Conservation (phyloP, 2,113 vertebrate genomes). For the Anhinga rufa region DNA sequence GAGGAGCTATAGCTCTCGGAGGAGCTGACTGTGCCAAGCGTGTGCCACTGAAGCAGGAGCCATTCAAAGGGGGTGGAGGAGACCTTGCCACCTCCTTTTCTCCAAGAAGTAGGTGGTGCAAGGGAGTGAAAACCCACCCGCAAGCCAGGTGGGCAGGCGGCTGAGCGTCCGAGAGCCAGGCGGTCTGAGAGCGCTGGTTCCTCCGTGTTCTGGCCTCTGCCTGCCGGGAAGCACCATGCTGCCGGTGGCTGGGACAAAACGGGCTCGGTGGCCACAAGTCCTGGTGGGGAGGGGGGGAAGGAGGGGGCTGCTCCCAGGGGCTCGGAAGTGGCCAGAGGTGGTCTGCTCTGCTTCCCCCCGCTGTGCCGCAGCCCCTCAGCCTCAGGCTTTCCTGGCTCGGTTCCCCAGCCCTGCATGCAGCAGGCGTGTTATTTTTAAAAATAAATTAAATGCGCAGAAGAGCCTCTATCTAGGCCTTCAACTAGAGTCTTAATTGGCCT, state of each 20-base stretch:
- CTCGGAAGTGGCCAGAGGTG: background rate
- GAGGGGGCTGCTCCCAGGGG: background rate
- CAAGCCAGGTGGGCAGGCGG: accelerated
- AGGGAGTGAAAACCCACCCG: background rate
- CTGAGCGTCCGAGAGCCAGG: background rate
- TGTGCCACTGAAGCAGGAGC: background rate
- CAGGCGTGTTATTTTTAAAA: conserved; percentile 18
- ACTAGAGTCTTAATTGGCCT: conserved; percentile 3
- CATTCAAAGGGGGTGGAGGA: background rate
- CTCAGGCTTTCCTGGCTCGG: background rate
- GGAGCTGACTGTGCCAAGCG: background rate
- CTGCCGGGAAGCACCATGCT: background rate
- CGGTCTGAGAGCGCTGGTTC: background rate
- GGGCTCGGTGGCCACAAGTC: background rate
- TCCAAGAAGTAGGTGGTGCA: too few species aligned
- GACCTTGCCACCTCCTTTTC: background rate
- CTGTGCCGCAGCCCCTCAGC: accelerated
- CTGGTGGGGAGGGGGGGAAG: background rate
- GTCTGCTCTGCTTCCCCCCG: background rate
- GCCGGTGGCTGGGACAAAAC: background rate
- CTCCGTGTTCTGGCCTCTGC: background rate
- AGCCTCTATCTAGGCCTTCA: conserved; percentile 16
- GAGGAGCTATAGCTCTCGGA: background rate
- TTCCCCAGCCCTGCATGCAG: background rate
- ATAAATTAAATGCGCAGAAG: background rate